Evolutionary conservation across 2,888 invertebrate species (phyloP).

Genomic region (Sthenelais limicola): DNA sequence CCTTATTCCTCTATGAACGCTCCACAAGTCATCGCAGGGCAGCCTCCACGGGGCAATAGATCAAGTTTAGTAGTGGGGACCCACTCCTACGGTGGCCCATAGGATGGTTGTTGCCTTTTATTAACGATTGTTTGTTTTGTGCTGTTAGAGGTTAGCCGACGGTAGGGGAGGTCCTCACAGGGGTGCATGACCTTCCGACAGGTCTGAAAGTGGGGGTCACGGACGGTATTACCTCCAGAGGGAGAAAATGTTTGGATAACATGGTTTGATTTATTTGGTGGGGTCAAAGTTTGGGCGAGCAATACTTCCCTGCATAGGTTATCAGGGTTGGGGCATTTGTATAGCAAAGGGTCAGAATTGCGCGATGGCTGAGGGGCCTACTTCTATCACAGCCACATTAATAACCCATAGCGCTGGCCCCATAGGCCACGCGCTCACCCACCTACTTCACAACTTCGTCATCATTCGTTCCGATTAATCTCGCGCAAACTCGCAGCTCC

Average conservation of each 20-base stretch:
- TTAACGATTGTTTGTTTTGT: conserved; percentile 35
- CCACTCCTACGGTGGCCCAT: background rate
- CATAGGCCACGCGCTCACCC: background rate
- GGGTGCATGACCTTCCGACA: conserved; percentile 7
- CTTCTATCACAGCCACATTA: background rate
- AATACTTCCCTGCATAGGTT: too few species aligned
- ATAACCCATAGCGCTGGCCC: conserved; percentile 3
- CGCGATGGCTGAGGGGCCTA: too few species aligned
- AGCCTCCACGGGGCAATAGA: background rate
- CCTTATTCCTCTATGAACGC: background rate
- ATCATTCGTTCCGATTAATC: background rate
- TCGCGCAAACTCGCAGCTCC: background rate
- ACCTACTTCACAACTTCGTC: background rate
- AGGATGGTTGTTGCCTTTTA: background rate
- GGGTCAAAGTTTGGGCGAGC: too few species aligned
- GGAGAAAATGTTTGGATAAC: too few species aligned
- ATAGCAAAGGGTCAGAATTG: too few species aligned
- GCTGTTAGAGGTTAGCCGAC: conserved; percentile 4
- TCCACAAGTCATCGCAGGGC: background rate
- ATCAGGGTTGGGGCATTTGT: too few species aligned
- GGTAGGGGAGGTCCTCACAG: background rate
- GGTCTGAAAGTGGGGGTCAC: too few species aligned
- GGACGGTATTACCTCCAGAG: too few species aligned
- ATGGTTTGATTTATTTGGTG: too few species aligned
- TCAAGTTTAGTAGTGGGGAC: background rate